phyloP scores from a whole-genome alignment of 2,797 vertebrate species.

The Mormyrus proboscirostris region DNA sequence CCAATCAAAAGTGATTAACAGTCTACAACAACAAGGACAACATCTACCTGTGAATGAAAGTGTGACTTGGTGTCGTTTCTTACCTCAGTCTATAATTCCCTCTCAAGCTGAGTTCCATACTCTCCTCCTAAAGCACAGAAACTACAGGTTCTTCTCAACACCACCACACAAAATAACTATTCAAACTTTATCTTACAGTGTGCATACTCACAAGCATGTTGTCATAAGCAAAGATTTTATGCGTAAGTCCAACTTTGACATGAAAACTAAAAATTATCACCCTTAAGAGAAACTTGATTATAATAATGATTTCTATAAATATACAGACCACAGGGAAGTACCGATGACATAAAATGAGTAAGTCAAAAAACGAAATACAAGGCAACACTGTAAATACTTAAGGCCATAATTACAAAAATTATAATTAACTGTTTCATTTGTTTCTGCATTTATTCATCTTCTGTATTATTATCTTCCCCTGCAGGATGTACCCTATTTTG shows the following conservation, averaged over 20 bases:
- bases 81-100: conserved; percentile 61
- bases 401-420: neutral
- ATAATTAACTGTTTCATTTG: neutral
- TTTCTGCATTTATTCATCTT: neutral
- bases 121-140: conserved; percentile 55
- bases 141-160: neutral
- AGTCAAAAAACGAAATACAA: neutral
- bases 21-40: neutral
- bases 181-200: neutral
- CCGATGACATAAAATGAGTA: neutral
- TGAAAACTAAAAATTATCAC: neutral
- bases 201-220: neutral
- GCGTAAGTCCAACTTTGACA: neutral
- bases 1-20: neutral
- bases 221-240: neutral
- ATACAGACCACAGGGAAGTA: neutral
- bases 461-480: neutral
- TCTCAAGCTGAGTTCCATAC: conserved; percentile 54
- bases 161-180: neutral
- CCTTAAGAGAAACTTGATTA: neutral
- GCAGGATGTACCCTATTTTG: neutral
- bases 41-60: neutral
- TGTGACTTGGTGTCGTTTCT: neutral
- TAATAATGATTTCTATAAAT: neutral
- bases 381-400: neutral